A percentile compares a stretch with the other conserved stretches of the same genome.
Evolutionary conservation across 2,797 vertebrate genomes (phyloP).

Genomic region (Microctenopoma stevenorrisi): DNA sequence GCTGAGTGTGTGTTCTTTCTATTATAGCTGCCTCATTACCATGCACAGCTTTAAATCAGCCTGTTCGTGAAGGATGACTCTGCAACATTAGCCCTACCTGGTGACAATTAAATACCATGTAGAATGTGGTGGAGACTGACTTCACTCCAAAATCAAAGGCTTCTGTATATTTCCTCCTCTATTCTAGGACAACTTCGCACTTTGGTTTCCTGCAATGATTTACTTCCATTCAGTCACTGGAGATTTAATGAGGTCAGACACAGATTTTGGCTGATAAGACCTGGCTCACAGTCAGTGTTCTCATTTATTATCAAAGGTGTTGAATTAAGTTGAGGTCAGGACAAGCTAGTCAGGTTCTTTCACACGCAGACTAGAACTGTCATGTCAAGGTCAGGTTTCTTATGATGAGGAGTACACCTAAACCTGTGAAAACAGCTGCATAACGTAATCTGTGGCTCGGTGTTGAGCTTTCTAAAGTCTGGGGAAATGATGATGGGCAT

Average conservation of each 20-base stretch:
- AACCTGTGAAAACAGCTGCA: conserved; percentile 7
- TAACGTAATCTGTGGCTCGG: neutral
- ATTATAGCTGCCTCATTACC: conserved; percentile 34
- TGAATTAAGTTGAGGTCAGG: neutral
- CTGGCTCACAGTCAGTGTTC: conserved; percentile 2
- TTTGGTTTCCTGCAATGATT: conserved; percentile 1
- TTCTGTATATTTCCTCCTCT: neutral
- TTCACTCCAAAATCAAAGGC: neutral
- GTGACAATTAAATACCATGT: conserved; percentile 3
- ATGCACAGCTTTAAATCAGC: conserved; percentile 46
- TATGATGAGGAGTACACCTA: neutral
- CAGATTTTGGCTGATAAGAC: conserved; percentile 17
- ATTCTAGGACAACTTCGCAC: neutral
- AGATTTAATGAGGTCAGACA: conserved; percentile 6
- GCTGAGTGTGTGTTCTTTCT: conserved; percentile 41
- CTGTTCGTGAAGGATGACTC: conserved; percentile 38
- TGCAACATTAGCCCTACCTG: conserved; percentile 17
- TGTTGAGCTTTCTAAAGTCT: neutral
- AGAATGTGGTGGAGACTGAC: neutral
- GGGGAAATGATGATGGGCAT: neutral
- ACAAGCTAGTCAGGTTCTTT: conserved; percentile 9
- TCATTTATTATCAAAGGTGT: conserved; percentile 28
- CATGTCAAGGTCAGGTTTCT: conserved; percentile 5
- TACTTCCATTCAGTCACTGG: conserved; percentile 9
- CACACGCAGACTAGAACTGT: conserved; percentile 3